Base-by-base conservation (phyloP, 2,113 vertebrate species). In the Cromileptes altivelis region DNA sequence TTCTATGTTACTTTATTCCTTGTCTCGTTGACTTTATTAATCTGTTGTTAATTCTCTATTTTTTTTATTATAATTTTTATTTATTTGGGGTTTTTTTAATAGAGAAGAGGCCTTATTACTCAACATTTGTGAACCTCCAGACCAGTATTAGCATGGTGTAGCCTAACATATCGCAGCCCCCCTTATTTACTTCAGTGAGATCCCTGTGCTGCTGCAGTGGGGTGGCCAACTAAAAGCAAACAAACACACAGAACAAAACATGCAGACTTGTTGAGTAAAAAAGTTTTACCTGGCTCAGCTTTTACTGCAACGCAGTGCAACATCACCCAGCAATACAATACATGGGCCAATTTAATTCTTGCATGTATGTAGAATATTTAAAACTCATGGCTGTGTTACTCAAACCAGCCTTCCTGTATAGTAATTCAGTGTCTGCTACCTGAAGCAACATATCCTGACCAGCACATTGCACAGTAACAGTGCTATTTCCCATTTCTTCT, bases 141-240 rank as follows among this genome's bases (percentile, higher is more conserved):
- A 23, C 13, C 21, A 49, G 56, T 70, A 74, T 72, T 58, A 72
- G n/a, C 7, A 65, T 0, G 58, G 61, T 58, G 52, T 45, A 45
- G 33, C 33, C 33, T 37, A 63, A 55, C 30, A 21, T 56, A 53
- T 13, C 1, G 19, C 11, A 50, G 33, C n/a, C 42, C 27, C 18
- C 18, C 9, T 75, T 19, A 21, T 74, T 69, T 74, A 27, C 49
- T 61, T 68, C 30, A 55, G 6, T 64, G 10, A 65, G 50, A 53
- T 33, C 11, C 33, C 52, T 47, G 60, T 33, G 23, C 37, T 74
- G 50, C 57, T 0, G 1, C 30, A 52, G 50, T 40, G 7, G 37
- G 6, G 75, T 0, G 21, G 33, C 27, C 6, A 71, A 67, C 62
- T 3, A 42, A 23, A 25, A 70, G n/a, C 14, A 56, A 50, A 56